phyloP scores from a whole-genome alignment of 2,797 vertebrate species.

The Myripristis jacobus region DNA sequence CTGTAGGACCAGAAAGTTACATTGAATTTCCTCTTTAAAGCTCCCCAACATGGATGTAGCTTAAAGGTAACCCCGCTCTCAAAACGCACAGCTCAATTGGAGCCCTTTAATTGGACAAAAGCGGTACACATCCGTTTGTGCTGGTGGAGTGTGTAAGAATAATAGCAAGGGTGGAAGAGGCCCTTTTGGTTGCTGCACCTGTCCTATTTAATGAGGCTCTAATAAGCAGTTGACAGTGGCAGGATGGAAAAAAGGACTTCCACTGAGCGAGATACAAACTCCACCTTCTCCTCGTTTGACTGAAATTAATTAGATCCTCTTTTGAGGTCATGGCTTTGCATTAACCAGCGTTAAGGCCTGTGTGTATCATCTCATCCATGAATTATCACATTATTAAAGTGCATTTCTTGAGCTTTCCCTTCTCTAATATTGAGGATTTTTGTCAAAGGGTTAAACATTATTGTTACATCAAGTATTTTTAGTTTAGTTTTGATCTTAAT shows the following conservation, averaged over 20 bases:
- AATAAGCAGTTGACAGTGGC: conserved; percentile 79
- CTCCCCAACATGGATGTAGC: conserved; percentile 64
- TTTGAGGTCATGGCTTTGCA: conserved; percentile 45
- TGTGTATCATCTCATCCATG: conserved; percentile 27
- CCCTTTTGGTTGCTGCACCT: conserved; percentile 82
- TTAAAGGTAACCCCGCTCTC: conserved; percentile 60
- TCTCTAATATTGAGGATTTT: neutral
- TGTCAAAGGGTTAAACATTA: neutral
- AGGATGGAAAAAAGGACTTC: conserved; percentile 56
- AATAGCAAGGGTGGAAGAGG: conserved; percentile 70
- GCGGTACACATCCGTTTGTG: conserved; percentile 78
- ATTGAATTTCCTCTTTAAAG: conserved; percentile 66
- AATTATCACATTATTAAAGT: neutral
- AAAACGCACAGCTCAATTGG: conserved; percentile 73
- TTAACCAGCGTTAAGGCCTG: conserved; percentile 22
- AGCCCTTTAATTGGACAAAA: conserved; percentile 82
- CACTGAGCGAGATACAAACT: conserved; percentile 44
- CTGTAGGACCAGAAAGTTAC: conserved; percentile 54
- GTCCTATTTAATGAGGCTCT: conserved; percentile 83
- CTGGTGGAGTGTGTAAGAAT: conserved; percentile 70
- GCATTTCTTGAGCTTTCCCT: neutral
- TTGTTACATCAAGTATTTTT: neutral
- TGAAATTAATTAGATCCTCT: conserved; percentile 74
- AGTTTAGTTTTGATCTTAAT: neutral
- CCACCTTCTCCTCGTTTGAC: conserved; percentile 61